Base-by-base conservation (phyloP, 2,797 vertebrate genomes). In the Fistularia tabacaria region DNA sequence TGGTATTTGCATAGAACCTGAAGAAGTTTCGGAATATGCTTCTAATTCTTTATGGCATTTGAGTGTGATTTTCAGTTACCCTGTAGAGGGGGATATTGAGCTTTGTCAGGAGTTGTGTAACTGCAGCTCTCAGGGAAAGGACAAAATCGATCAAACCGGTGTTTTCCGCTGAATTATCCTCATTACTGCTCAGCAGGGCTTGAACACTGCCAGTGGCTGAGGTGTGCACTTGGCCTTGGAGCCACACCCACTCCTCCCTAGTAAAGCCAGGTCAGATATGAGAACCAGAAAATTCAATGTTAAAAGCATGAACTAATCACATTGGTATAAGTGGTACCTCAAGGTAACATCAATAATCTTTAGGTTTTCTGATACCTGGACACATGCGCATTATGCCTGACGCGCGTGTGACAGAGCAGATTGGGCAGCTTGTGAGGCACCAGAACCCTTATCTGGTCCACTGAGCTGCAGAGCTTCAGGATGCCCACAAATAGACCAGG, bases 241-340 rank as follows among this genome's bases (percentile, higher is more conserved):
- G 83, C 90, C 89, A 91, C 1, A 70, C 62, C 91, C 91, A 92
- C 83, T 92, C 91, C 58, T 90, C 90, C 47, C 91, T 92, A 77
- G 51, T 14, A 72, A 25, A 25, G 25, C 25, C 25, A 25, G 25
- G 25, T 25, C 25, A 25, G 25, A 25, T 25, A 5, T 25, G 25
- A 25, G 25, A 25, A 25, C 25, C 25, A 25, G 2, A 25, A 25
- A 2, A 25, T 25, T 25, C 10, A 59, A 6, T 6, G 9, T 57
- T 45, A 25, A 46, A 49, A 15, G 44, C 36, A n/a, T 10, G 9
- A 38, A 14, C 1, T 11, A 10, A 48, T 10, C 10, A 36, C 46
- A 48, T 7, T 15, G 14, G 25, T 25, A 25, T 5, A 25, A 25
- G 25, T 5, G 2, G 25, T 25, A 25, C 25, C 25, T 3, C 25